Evolutionary conservation across 2,797 vertebrate genomes (phyloP), one percentile per base, ranked within the genome.

Genomic region (Sitta carolinensis): DNA sequence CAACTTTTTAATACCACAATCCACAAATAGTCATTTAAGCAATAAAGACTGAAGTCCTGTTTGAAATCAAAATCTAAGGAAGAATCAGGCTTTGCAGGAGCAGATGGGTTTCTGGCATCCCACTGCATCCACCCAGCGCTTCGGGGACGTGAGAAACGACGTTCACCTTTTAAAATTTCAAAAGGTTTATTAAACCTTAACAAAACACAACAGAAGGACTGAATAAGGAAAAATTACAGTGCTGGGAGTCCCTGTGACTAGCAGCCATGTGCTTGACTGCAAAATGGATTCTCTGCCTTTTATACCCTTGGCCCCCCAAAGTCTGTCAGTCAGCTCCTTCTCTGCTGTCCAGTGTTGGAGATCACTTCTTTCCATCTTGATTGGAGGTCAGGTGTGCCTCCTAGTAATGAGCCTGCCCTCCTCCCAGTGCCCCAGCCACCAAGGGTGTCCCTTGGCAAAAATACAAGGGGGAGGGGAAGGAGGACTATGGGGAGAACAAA

Each of bases 91-190:
- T 89, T 90, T 43, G 36, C 62, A 81, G 79, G n/a, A 93, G 78
- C 81, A 90, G 64, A 75, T 85, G 68, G 42, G 54, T 78, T 94
- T 81, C 79, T 87, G 66, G 66, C 62, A 87, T 66, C 92, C 43
- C 66, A 29, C 68, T 68, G 54, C 66, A 94, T 58, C 72, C 66
- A 77, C 68, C 52, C 87, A 82, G 73, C 0, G 3, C 58, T 69
- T 34, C 0, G 0, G 40, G 51, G 40, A 59, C 18, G 57, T 59
- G 57, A 59, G 57, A 59, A 59, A 59, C 25, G 25, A 59, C 34
- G 1, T 16, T 59, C 34, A 59, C 57, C 57, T 59, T 59, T 59
- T 59, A 59, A 59, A 59, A 59, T 59, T 59, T 38, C 57, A 59
- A 27, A 59, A 59, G 57, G 25, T 59, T 59, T 59, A 59, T 59